These are phyloP conservation scores for Rhea americana DNA, from an alignment of 2,113 vertebrate species.

Conservation along the genomic window DNA sequence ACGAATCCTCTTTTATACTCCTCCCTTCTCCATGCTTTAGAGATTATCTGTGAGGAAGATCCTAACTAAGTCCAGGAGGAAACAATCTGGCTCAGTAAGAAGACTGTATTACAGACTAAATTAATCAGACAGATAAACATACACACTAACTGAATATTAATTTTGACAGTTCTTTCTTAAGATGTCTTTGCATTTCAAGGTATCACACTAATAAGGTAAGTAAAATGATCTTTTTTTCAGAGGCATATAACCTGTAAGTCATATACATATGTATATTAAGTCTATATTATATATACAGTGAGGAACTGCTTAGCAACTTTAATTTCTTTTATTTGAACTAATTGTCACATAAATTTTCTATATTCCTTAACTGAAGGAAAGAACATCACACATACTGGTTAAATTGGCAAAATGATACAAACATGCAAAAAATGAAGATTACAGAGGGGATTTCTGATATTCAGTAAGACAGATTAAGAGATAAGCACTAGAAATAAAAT, in stretches of 20 bases:
- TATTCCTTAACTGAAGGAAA: neutral
- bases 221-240: neutral
- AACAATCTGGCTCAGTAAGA: neutral
- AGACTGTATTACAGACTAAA: neutral
- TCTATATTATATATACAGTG: neutral
- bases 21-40: neutral
- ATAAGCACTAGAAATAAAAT: slow-evolving; percentile 12
- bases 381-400: neutral
- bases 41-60: neutral
- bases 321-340: neutral
- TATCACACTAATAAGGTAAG: neutral
- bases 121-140: neutral
- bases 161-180: neutral
- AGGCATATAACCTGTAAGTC: neutral
- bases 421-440: neutral
- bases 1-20: neutral
- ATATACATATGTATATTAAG: no score
- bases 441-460: neutral
- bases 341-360: neutral
- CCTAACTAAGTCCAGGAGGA: neutral
- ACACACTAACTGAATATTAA: neutral
- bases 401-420: neutral
- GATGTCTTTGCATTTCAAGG: neutral
- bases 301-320: neutral
- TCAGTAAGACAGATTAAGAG: slow-evolving; percentile 6